These are phyloP conservation scores for Drosophila tani DNA, from an alignment of 1,140 invertebrate genomes.

Conservation along the genomic window DNA sequence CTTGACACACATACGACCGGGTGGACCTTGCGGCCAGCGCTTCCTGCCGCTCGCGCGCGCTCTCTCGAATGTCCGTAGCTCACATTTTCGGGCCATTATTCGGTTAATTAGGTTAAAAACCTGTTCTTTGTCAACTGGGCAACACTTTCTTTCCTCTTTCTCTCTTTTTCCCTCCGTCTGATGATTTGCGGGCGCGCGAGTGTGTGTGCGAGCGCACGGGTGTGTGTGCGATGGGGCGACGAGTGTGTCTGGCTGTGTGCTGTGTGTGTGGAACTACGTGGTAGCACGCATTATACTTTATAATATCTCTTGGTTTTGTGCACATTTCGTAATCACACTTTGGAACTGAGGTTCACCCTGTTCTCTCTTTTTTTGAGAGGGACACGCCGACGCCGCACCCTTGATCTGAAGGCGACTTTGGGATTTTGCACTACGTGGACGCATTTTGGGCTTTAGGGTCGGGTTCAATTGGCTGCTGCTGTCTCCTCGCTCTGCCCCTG, in stretches of 20 bases:
- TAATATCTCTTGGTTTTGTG: slow-evolving; percentile 56
- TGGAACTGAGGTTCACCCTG: slow-evolving; percentile 48
- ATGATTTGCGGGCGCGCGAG: slow-evolving; percentile 1
- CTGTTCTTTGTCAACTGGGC: slow-evolving; percentile 78
- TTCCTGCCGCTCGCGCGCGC: slow-evolving; percentile 12
- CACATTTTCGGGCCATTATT: slow-evolving; percentile 43
- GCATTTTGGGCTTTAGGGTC: slow-evolving; percentile 34
- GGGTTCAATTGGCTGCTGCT: not conserved
- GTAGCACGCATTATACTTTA: slow-evolving; percentile 74
- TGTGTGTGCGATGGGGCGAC: slow-evolving; percentile 7
- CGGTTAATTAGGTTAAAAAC: slow-evolving; percentile 80
- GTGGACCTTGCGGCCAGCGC: slow-evolving; percentile 11
- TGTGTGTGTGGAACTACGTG: slow-evolving; percentile 68
- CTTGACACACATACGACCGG: slow-evolving; percentile 66
- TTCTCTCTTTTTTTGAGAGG: slow-evolving; percentile 1
- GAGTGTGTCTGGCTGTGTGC: slow-evolving; percentile 25
- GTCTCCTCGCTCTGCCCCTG: not conserved
- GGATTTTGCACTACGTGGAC: slow-evolving; percentile 81
- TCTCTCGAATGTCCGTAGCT: slow-evolving; percentile 17
- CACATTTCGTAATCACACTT: slow-evolving; percentile 76
- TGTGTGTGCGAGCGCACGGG: slow-evolving; percentile 12
- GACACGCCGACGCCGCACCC: slow-evolving; percentile 54
- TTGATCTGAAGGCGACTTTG: slow-evolving; percentile 37
- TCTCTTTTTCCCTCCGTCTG: slow-evolving; percentile 17
- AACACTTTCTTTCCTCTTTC: slow-evolving; percentile 72